Percentiles rank a stretch among this genome's conserved stretches.
These are phyloP conservation scores for Coelopa frigida DNA, from an alignment of 1,140 invertebrate species.

Conservation along the genomic window DNA sequence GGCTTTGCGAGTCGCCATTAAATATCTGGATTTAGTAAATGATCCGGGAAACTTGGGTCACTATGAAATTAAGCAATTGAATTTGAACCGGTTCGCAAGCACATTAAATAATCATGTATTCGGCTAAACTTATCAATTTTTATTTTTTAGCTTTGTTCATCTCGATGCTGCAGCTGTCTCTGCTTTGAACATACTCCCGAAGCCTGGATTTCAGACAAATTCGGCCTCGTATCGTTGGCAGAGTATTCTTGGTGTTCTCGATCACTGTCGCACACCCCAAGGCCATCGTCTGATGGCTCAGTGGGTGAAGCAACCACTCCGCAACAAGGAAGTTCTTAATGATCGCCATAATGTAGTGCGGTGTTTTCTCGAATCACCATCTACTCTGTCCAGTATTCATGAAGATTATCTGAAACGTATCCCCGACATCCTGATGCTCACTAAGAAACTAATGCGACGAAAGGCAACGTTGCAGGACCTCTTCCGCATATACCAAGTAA, in stretches of 20 bases:
- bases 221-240: conserved; percentile 44
- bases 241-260: conserved; percentile 71
- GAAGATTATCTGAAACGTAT: conserved; percentile 75
- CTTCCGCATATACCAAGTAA: conserved; percentile 65
- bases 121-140: not conserved
- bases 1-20: conserved; percentile 68
- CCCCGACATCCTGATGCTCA: conserved; percentile 76
- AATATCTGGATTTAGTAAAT: conserved; percentile 73
- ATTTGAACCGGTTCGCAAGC: conserved; percentile 28
- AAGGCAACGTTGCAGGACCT: conserved; percentile 81
- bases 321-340: conserved; percentile 69
- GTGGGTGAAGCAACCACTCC: conserved; percentile 88
- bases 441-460: conserved; percentile 71
- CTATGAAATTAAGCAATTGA: conserved; percentile 53
- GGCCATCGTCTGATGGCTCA: conserved; percentile 73
- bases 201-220: conserved; percentile 44
- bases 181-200: conserved; percentile 74
- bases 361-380: conserved; percentile 60
- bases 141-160: conserved; percentile 62
- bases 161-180: conserved; percentile 78
- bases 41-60: conserved; percentile 73
- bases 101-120: not conserved
- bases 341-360: conserved; percentile 88
- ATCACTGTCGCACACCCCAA: conserved; percentile 79
- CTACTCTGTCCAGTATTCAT: conserved; percentile 62